phyloP scores from a whole-genome alignment of 2,888 invertebrate species.

The Andrena haemorrhoa region DNA sequence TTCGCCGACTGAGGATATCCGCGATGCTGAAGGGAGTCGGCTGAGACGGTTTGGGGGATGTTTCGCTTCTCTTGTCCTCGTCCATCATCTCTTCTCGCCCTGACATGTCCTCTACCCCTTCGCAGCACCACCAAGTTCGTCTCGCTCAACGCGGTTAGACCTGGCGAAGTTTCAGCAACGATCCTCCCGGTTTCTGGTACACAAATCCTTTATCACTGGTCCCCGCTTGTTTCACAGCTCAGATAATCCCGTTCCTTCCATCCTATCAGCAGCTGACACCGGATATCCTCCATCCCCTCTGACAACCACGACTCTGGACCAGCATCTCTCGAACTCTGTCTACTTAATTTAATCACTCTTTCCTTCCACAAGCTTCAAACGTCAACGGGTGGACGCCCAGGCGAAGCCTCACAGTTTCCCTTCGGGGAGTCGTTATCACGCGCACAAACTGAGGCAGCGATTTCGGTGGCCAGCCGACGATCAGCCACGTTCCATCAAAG shows the following conservation, averaged over 20 bases:
- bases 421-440: neutral
- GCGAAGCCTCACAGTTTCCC: neutral
- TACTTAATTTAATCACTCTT: neutral
- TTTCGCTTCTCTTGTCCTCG: constrained; percentile 75
- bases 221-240: constrained; percentile 16
- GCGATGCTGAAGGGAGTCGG: constrained; percentile 84
- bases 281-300: constrained; percentile 1
- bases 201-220: neutral
- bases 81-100: constrained; percentile 69
- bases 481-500: constrained; percentile 36
- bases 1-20: constrained; percentile 80
- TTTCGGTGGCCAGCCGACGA: neutral
- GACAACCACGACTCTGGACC: neutral
- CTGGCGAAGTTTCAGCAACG: neutral
- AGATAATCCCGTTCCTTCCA: neutral
- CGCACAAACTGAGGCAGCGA: neutral
- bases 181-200: neutral
- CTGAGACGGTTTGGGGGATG: constrained; percentile 78
- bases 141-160: neutral
- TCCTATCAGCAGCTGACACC: neutral
- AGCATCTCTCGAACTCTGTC: constrained; percentile 1
- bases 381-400: neutral
- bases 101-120: constrained; percentile 52
- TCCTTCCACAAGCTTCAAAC: neutral
- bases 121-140: neutral